These are phyloP conservation scores for Onychomys leucogaster DNA, from an alignment of 2,797 vertebrate species.

Conservation along the genomic window DNA sequence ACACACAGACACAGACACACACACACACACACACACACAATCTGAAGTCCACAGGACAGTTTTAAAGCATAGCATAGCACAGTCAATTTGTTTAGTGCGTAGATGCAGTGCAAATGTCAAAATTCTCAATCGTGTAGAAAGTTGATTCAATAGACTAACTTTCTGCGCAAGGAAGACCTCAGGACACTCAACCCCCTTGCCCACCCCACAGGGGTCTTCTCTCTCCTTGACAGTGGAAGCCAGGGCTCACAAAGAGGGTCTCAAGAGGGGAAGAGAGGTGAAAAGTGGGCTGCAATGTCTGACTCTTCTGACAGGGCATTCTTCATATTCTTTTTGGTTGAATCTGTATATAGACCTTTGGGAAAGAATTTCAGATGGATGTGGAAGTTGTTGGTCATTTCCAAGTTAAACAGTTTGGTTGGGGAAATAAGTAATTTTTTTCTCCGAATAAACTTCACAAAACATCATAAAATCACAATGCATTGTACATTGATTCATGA, in stretches of 20 bases:
- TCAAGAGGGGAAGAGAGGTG: constrained; percentile 50
- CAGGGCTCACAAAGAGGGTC: constrained; percentile 41
- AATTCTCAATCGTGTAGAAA: constrained; percentile 63
- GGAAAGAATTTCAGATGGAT: constrained; percentile 79
- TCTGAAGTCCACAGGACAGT: background rate
- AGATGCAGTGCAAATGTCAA: constrained; percentile 61
- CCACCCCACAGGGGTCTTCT: constrained; percentile 39
- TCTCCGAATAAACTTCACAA: constrained; percentile 86
- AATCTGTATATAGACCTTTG: constrained; percentile 65
- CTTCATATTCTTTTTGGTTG: constrained; percentile 80
- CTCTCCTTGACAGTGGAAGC: constrained; percentile 33
- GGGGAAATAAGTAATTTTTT: constrained; percentile 84
- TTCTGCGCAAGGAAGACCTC: constrained; percentile 57
- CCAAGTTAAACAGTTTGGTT: constrained; percentile 80
- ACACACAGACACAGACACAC: background rate
- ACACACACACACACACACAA: background rate
- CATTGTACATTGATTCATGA: constrained; percentile 90
- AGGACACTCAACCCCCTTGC: constrained; percentile 66
- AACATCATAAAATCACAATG: constrained; percentile 89
- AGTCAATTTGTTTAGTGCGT: constrained; percentile 46
- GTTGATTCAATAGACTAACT: constrained; percentile 54
- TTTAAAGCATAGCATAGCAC: constrained; percentile 31
- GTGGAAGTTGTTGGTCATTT: constrained; percentile 75
- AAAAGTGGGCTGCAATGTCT: constrained; percentile 69
- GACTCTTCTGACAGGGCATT: constrained; percentile 83